Conservation (phyloP, 2,888 invertebrate species). For the Cataglyphis rosenhaueri region DNA sequence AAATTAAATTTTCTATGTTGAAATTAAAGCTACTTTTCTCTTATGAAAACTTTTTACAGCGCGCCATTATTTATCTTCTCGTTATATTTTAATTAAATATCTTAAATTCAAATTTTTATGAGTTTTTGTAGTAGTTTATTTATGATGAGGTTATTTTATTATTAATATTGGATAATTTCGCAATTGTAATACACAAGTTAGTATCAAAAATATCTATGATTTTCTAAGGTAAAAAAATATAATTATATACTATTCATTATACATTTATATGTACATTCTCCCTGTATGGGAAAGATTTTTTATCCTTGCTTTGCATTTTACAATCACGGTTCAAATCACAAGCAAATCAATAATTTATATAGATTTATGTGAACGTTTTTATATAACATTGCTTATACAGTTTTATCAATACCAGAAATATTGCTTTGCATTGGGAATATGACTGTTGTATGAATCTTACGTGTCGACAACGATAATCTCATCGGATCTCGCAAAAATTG, state of each 20-base stretch:
- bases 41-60: background rate
- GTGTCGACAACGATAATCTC: slow-evolving; percentile 11
- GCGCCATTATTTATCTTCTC: background rate
- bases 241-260: background rate
- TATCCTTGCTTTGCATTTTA: slow-evolving; percentile 24
- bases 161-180: background rate
- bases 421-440: background rate
- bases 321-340: background rate
- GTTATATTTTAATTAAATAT: slow-evolving; percentile 10
- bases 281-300: background rate
- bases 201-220: background rate
- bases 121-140: background rate
- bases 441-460: background rate
- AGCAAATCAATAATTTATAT: slow-evolving; percentile 7
- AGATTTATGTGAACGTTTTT: background rate
- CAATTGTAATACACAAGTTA: background rate
- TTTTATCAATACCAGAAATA: background rate
- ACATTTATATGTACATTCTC: background rate
- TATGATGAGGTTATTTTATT: background rate
- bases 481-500: background rate
- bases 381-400: background rate
- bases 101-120: background rate
- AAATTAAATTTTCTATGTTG: background rate
- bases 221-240: background rate
- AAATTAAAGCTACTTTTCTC: background rate